Percentiles rank a stretch among this genome's conserved stretches.
Evolutionary conservation across 2,797 vertebrate genomes (phyloP).

Genomic region (Microcaecilia unicolor): DNA sequence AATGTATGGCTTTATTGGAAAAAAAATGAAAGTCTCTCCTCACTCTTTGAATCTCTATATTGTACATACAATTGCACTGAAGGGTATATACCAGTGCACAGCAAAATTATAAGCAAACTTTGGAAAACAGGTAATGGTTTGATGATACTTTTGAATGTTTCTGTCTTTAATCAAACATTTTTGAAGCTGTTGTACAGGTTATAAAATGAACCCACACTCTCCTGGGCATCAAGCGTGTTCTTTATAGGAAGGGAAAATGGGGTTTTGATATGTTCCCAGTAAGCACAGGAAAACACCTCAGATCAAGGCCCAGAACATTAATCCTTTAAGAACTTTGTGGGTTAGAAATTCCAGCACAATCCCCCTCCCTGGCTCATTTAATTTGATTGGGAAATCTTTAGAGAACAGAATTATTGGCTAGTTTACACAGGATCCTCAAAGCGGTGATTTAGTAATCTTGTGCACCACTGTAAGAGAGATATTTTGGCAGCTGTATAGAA

Average conservation of each 20-base stretch:
- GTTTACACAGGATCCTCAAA: too few relatives aligned
- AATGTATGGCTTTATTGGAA: too few relatives aligned
- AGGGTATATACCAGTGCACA: too few relatives aligned
- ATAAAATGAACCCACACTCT: constrained; percentile 12
- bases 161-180: constrained; percentile 7
- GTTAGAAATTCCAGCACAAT: constrained; percentile 2
- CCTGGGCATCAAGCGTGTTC: constrained; percentile 7
- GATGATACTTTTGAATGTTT: constrained; percentile 7
- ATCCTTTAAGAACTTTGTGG: constrained; percentile 14
- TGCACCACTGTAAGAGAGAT: too few relatives aligned
- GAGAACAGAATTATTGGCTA: constrained; percentile 6
- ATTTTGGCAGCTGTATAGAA: too few relatives aligned
- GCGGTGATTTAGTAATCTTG: too few relatives aligned
- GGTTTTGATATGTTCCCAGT: constrained; percentile 8
- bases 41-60: too few relatives aligned
- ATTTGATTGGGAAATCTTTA: constrained; percentile 7
- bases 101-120: too few relatives aligned
- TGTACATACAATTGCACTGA: too few relatives aligned
- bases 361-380: constrained; percentile 7
- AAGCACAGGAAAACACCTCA: constrained; percentile 15
- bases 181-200: constrained; percentile 8
- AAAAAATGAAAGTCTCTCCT: too few relatives aligned
- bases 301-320: constrained; percentile 7
- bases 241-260: constrained; percentile 10
- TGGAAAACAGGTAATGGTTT: too few relatives aligned